phyloP scores from a whole-genome alignment of 2,113 vertebrate genomes.

The Nestor notabilis region DNA sequence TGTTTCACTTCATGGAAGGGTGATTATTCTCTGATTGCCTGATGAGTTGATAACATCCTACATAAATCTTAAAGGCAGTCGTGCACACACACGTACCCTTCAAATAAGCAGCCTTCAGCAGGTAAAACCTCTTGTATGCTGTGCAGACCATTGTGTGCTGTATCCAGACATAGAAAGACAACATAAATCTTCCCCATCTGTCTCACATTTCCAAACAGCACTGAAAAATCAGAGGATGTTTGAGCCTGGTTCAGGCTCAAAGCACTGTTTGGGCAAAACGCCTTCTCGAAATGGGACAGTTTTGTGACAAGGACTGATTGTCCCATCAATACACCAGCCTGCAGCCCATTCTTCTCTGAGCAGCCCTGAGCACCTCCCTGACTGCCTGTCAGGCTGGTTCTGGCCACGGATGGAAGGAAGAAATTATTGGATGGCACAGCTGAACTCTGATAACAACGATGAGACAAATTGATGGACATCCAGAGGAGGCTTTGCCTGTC shows the following conservation, averaged over 20 bases:
- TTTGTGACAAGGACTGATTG: neutral
- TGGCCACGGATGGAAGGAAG: rapidly evolving
- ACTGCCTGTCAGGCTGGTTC: neutral
- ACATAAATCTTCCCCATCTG: neutral
- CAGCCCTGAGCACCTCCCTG: neutral
- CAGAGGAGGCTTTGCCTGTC: neutral
- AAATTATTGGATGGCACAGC: neutral
- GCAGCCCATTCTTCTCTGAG: neutral
- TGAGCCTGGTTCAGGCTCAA: neutral
- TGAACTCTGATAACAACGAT: neutral
- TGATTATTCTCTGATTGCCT: neutral
- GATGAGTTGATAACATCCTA: neutral
- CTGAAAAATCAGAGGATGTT: neutral
- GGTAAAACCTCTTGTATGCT: neutral
- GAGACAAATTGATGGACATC: neutral
- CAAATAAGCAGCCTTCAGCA: neutral
- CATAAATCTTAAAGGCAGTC: neutral
- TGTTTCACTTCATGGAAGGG: neutral
- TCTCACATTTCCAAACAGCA: neutral
- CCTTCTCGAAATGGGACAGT: neutral
- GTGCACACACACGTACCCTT: rapidly evolving
- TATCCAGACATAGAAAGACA: neutral
- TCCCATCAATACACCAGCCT: rapidly evolving
- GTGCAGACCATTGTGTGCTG: neutral
- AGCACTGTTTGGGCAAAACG: neutral